Evolutionary conservation across 2,888 invertebrate species (phyloP), one percentile per base, ranked within the genome.

Genomic region (Thymelicus lineola): DNA sequence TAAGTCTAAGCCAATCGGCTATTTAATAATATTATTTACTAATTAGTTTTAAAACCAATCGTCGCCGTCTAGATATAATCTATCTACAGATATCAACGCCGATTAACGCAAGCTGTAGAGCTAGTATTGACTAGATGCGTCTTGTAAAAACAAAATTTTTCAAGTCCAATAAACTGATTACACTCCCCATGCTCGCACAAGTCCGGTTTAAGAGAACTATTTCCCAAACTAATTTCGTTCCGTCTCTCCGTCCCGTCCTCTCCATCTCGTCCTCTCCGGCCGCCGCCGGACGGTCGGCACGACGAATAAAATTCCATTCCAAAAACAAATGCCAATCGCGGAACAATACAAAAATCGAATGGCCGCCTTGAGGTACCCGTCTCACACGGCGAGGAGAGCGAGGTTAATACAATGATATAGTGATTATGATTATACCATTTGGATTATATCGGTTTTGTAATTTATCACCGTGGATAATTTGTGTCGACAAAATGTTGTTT

Each of bases 281-380:
- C 59, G 36, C 17, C 59, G 59, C n/a, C 53, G 53, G 55, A 12
- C 55, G 59, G 35, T 10, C 46, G 57, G 65, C 46, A 46, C 36
- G 38, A 45, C 38, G 45, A 53, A 42, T 50, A 55, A 45, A 62
- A 67, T 68, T 68, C 55, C 68, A 68, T 61, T 67, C 67, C 35
- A n/a, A 67, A 67, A 67, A 67, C 61, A 55, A 67, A 67, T 53
- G 67, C 61, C 55, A 28, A 61, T 61, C 53, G 55, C 45, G 55
- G 53, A 55, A 59, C 60, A 67, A 67, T 67, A 67, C 60, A 60
- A 67, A 59, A 67, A 42, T 48, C 60, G 53, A 66, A 59, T 15
- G 20, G 20, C 42, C 42, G 12, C 10, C 2, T 6, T 42, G 0
- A 59, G n/a, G 48, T n/a, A 46, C 15, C 45, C 48, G 46, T 75